Evolutionary conservation across 2,113 vertebrate species (phyloP).

Genomic region (Euleptes europaea): DNA sequence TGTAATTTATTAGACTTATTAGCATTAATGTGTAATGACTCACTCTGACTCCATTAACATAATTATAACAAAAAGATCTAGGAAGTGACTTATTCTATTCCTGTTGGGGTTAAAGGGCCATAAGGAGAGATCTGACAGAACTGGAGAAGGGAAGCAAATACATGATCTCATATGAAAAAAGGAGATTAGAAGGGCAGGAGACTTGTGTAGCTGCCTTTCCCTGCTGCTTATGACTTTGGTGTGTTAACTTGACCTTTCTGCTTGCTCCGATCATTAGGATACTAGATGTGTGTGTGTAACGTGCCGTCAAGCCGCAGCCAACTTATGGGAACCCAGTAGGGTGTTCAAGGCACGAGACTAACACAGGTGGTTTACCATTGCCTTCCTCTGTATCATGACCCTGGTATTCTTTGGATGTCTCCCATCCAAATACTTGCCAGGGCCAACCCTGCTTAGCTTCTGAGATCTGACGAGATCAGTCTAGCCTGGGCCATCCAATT

Average conservation of each 20-base stretch:
- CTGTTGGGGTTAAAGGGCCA: neutral
- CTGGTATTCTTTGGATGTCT: no score
- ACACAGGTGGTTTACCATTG: no score
- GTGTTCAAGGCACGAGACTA: no score
- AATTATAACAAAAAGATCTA: neutral
- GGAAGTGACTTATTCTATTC: neutral
- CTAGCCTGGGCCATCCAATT: no score
- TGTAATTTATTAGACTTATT: neutral
- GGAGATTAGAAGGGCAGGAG: neutral
- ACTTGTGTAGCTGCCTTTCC: neutral
- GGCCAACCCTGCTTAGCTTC: no score
- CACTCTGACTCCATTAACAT: neutral
- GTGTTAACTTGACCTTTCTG: neutral
- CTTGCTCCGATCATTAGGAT: neutral
- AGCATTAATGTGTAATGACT: neutral
- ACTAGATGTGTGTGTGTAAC: no score
- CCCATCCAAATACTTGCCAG: no score
- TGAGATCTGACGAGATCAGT: no score
- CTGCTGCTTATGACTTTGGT: neutral
- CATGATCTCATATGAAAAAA: neutral
- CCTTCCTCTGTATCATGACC: no score
- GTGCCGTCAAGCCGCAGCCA: no score
- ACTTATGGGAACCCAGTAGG: no score
- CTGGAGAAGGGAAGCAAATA: no score
- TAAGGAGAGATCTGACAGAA: neutral